A percentile compares a stretch with the other conserved stretches of the same genome.
Evolutionary conservation across 2,113 vertebrate species (phyloP).

Genomic region (Calidris pugnax): DNA sequence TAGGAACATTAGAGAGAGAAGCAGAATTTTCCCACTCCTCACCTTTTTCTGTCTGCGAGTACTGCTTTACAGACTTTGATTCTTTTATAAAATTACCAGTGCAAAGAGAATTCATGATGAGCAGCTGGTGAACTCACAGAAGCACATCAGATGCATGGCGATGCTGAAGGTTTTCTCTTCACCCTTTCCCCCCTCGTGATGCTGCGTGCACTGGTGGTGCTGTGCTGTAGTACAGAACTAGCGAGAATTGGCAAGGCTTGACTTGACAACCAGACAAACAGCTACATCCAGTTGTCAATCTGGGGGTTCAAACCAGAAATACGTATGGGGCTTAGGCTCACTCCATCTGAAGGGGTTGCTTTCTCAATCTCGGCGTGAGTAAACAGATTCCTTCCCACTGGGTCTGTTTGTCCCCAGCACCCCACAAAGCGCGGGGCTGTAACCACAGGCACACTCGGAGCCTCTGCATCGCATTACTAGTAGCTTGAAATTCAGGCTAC

Average conservation of each 20-base stretch:
- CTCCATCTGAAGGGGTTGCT: background rate
- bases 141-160: background rate
- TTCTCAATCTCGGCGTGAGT: background rate
- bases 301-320: background rate
- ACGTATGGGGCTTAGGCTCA: background rate
- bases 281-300: background rate
- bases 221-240: background rate
- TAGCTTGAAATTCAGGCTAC: slow-evolving; percentile 64
- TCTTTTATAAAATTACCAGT: background rate
- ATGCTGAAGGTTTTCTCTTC: background rate
- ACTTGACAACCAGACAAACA: background rate
- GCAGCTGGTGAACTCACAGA: background rate
- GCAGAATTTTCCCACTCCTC: slow-evolving; percentile 15
- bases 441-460: slow-evolving; percentile 38
- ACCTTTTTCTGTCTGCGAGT: background rate
- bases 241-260: background rate
- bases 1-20: background rate
- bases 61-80: background rate
- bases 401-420: background rate
- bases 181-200: background rate
- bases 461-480: slow-evolving; percentile 40
- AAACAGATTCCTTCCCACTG: slow-evolving; percentile 2
- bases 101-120: background rate
- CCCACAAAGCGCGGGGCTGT: background rate
- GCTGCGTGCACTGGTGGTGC: background rate